Evolutionary conservation across 2,113 vertebrate species (phyloP).

Genomic region (Ciconia boyciana): DNA sequence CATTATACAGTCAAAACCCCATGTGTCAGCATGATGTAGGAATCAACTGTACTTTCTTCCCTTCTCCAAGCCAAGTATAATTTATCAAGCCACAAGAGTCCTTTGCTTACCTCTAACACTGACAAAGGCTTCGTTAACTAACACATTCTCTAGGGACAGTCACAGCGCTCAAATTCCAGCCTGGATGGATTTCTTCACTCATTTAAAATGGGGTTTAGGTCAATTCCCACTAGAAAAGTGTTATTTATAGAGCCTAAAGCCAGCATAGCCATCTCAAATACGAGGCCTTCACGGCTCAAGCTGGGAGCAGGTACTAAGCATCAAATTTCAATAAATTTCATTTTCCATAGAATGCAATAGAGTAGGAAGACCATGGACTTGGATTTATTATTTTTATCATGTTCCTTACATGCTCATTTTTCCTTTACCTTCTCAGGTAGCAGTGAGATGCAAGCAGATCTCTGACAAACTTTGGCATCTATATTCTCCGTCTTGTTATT

Average conservation of each 20-base stretch:
- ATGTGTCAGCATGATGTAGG: neutral
- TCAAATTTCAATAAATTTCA: neutral
- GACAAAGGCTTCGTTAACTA: conserved; percentile 12
- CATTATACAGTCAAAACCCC: neutral
- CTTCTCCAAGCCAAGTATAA: neutral
- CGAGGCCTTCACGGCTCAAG: neutral
- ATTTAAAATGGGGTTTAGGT: conserved; percentile 10
- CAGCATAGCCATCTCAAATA: neutral
- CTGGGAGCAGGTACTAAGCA: neutral
- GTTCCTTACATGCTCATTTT: neutral
- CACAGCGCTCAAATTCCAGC: neutral
- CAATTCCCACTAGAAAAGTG: neutral
- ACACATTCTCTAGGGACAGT: neutral
- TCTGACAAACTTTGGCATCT: neutral
- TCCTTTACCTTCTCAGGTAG: neutral
- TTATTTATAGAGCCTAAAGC: neutral
- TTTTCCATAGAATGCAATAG: neutral
- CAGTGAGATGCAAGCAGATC: neutral
- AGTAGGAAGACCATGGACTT: neutral
- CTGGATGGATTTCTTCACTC: conserved; percentile 12
- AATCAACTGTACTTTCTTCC: neutral
- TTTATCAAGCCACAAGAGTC: neutral
- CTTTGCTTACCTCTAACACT: neutral
- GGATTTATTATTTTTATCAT: neutral
- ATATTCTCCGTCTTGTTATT: neutral